phyloP scores from a whole-genome alignment of 2,797 vertebrate genomes.

The Bradypodion pumilum region DNA sequence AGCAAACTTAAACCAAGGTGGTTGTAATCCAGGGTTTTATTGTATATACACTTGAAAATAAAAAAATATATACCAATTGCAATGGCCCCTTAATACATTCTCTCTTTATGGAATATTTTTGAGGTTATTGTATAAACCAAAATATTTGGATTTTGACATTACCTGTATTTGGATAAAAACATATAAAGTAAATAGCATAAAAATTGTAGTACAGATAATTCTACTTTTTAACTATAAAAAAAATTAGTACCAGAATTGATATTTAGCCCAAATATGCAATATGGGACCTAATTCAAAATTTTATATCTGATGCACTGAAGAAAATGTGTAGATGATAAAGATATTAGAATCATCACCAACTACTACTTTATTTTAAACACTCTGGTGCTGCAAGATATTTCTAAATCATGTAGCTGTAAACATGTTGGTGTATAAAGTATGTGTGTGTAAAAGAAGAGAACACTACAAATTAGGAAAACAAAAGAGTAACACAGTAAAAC shows the following conservation, averaged over 20 bases:
- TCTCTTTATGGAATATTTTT: neutral
- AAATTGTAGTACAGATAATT: neutral
- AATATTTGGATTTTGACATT: neutral
- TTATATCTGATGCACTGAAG: too few relatives aligned
- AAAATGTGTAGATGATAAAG: too few relatives aligned
- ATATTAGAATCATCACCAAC: too few relatives aligned
- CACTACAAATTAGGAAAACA: neutral
- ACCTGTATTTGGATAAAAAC: neutral
- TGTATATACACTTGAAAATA: neutral
- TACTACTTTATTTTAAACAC: constrained; percentile 1
- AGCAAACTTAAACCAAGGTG: too few relatives aligned
- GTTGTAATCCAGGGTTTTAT: too few relatives aligned
- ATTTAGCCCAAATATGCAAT: neutral
- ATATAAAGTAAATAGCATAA: neutral
- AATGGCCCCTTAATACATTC: neutral
- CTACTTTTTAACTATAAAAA: too few relatives aligned
- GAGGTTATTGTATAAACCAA: neutral
- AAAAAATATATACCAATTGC: neutral
- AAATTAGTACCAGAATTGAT: neutral
- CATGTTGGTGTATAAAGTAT: neutral
- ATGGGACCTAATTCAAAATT: neutral
- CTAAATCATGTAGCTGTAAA: neutral
- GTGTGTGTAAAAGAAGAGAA: neutral
- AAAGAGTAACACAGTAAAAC: too few relatives aligned
- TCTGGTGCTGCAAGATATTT: neutral